Percentiles rank a stretch among this genome's conserved stretches.
phyloP scores from a whole-genome alignment of 2,888 invertebrate species.

The Orthosia gracilis region DNA sequence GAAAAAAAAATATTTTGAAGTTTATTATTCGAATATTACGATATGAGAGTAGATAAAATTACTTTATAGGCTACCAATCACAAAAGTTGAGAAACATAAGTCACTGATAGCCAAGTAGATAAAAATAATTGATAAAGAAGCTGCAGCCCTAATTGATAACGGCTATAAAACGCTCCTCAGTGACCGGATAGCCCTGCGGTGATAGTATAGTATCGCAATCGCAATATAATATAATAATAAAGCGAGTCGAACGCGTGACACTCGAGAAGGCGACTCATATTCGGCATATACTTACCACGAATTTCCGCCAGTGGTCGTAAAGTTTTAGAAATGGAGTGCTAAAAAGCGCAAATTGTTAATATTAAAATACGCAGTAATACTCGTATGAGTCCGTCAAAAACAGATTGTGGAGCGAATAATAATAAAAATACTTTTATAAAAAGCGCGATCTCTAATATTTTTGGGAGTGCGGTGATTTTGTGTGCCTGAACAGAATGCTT shows the following conservation, averaged over 20 bases:
- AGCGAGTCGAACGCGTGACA: slow-evolving; percentile 41
- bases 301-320: slow-evolving; percentile 12
- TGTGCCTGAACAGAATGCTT: neutral
- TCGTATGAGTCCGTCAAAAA: neutral
- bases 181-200: slow-evolving; percentile 39
- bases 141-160: slow-evolving; percentile 46
- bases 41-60: too few species aligned
- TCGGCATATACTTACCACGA: slow-evolving; percentile 52
- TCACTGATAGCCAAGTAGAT: too few species aligned
- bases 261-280: slow-evolving; percentile 43
- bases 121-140: neutral
- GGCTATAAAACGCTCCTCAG: slow-evolving; percentile 35
- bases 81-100: neutral
- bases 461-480: neutral
- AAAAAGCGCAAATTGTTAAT: neutral
- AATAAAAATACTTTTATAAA: neutral
- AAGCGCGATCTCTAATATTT: neutral
- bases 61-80: neutral
- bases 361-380: neutral
- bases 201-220: slow-evolving; percentile 39
- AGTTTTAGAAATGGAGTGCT: slow-evolving; percentile 36
- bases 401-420: neutral
- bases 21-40: too few species aligned
- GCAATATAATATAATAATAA: slow-evolving; percentile 49
- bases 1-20: too few species aligned